These are phyloP conservation scores for Molothrus ater DNA, from an alignment of 2,797 vertebrate genomes.

Conservation along the genomic window DNA sequence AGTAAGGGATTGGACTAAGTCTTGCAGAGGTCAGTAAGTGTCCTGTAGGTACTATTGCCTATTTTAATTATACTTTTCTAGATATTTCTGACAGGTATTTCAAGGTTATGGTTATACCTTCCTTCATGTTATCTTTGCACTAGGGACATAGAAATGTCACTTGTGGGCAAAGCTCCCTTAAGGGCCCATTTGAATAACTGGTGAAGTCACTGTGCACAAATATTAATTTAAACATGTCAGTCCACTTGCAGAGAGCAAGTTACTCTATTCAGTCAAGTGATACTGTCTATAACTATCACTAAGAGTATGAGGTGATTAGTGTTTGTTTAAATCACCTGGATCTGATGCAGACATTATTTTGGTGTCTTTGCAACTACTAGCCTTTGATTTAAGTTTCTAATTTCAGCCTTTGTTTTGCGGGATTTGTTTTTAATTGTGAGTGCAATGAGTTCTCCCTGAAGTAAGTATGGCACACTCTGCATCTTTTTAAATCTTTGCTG, in stretches of 20 bases:
- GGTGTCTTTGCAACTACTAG: not conserved
- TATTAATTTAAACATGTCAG: not conserved
- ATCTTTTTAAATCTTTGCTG: not conserved
- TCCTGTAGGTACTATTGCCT: not conserved
- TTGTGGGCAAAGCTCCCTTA: not conserved
- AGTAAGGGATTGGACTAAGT: not conserved
- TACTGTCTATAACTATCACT: not conserved
- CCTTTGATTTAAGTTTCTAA: not conserved
- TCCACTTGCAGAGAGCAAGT: not conserved
- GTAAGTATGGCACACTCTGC: not conserved
- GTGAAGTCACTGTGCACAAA: not conserved
- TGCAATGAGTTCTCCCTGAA: not conserved
- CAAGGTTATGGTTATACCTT: not conserved
- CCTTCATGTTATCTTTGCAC: not conserved
- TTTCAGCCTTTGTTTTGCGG: not conserved
- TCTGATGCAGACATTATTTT: not conserved
- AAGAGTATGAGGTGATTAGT: not conserved
- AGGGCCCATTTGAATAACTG: not conserved
- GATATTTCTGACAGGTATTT: not conserved
- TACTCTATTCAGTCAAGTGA: not conserved
- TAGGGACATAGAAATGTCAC: not conserved
- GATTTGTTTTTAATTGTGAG: not conserved
- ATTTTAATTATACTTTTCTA: not conserved
- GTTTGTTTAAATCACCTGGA: not conserved
- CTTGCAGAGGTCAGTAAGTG: not conserved